A percentile compares a stretch with the other conserved stretches of the same genome.
Conservation (phyloP, 2,797 vertebrate genomes). For the Petrocephalus sullivani region DNA sequence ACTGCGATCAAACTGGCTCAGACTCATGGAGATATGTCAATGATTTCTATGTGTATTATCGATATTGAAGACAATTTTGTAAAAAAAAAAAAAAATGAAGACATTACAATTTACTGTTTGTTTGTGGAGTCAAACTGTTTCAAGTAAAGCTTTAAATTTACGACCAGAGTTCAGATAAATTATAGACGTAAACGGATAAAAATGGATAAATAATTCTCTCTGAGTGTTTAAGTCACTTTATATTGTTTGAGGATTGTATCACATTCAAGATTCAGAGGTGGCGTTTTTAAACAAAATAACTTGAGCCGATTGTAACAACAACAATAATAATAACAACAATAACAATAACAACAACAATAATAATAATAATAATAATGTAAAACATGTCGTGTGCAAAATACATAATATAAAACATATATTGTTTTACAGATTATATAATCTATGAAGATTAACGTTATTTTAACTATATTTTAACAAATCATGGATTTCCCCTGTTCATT, state of each 20-base stretch:
- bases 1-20: background rate
- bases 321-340: background rate
- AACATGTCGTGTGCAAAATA: background rate
- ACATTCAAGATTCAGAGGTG: background rate
- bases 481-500: background rate
- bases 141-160: background rate
- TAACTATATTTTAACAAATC: background rate
- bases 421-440: background rate
- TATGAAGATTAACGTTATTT: background rate
- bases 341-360: background rate
- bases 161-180: background rate
- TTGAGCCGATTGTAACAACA: background rate
- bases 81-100: background rate
- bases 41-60: background rate
- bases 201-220: background rate
- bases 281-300: background rate
- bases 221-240: background rate
- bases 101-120: background rate
- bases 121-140: background rate
- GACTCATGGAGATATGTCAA: background rate
- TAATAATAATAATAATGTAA: background rate
- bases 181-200: background rate
- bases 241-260: background rate
- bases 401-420: background rate
- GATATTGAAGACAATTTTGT: background rate